phyloP scores from a whole-genome alignment of 2,113 vertebrate species.

The Nothocercus julius region DNA sequence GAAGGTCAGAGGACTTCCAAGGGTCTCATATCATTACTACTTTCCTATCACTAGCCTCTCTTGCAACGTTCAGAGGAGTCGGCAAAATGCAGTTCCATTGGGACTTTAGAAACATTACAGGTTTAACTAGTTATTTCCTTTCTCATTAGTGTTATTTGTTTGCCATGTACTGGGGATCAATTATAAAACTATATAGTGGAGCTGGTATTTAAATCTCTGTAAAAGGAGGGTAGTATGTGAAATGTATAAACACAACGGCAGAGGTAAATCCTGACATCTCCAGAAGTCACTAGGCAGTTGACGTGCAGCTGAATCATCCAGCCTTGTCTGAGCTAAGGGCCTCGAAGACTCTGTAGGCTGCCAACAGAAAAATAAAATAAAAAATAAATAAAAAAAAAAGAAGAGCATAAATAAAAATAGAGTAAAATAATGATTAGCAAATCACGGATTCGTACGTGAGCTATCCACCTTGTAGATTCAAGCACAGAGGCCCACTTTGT shows the following conservation, averaged over 20 bases:
- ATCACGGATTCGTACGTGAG: not conserved
- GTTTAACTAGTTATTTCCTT: not conserved
- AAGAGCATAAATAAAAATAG: not conserved
- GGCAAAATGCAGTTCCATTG: not conserved
- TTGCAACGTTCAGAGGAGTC: rapidly evolving
- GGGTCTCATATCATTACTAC: not conserved
- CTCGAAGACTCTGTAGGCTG: not conserved
- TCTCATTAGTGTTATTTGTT: not conserved
- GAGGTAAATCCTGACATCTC: not conserved
- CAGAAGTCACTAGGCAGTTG: not conserved
- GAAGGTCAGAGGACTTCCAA: not conserved
- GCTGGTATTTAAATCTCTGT: not conserved
- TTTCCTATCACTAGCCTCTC: not conserved
- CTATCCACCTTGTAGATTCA: not conserved
- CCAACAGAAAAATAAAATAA: not conserved
- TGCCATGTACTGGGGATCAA: not conserved
- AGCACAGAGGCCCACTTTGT: not conserved
- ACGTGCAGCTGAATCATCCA: not conserved
- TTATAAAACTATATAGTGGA: not conserved
- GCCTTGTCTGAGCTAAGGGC: not conserved
- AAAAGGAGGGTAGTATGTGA: not conserved
- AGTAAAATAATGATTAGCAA: not conserved
- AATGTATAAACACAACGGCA: not conserved
- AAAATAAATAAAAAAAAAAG: no score
- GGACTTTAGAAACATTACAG: not conserved